Conservation (phyloP, 2,797 vertebrate species). For the Borostomias antarcticus region DNA sequence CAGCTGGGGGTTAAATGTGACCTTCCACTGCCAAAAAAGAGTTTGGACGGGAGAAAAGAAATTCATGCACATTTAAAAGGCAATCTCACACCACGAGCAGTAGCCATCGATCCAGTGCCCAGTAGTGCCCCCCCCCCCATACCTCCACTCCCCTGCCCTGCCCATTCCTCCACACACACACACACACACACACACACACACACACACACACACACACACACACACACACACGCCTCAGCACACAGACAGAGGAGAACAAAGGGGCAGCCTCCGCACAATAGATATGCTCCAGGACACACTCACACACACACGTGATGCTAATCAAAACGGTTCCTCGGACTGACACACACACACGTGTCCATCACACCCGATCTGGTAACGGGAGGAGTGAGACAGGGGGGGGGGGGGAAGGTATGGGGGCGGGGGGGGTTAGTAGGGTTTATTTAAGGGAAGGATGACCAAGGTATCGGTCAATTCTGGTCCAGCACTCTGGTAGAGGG, state of each 20-base stretch:
- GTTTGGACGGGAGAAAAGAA: not conserved
- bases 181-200: not conserved
- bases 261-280: not conserved
- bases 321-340: not conserved
- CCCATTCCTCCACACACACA: not conserved
- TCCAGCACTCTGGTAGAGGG: not conserved
- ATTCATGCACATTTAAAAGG: not conserved
- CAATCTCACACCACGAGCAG: not conserved
- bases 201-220: conserved; percentile 1
- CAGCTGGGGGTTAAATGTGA: too few relatives aligned
- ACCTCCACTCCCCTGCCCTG: not conserved
- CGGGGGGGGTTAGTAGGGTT: not conserved
- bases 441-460: not conserved
- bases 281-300: not conserved
- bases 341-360: conserved; percentile 5
- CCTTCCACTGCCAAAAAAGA: not conserved
- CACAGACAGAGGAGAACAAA: conserved; percentile 14
- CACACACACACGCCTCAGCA: conserved; percentile 3
- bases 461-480: not conserved
- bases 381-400: too few relatives aligned
- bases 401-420: not conserved
- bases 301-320: not conserved
- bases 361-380: not conserved
- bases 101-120: conserved; percentile 3
- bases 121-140: not conserved